Base-by-base conservation (phyloP, 2,797 vertebrate species). In the Alcedo quadribrachys region DNA sequence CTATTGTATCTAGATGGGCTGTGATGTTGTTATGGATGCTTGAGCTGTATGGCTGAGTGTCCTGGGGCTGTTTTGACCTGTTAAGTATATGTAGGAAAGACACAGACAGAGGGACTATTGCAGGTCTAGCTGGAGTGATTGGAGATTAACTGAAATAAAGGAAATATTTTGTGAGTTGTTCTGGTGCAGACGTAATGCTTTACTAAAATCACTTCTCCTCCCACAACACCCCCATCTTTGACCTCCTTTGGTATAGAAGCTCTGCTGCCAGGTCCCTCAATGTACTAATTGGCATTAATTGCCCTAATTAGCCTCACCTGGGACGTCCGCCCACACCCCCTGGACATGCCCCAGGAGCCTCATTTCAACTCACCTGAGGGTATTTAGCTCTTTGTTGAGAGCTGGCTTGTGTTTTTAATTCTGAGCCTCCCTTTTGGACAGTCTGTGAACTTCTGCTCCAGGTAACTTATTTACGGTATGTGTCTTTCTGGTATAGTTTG, bases 321-420 rank as follows among this genome's bases (percentile, higher is more conserved):
- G 24, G 24, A 48, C 17, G 35, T 78, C 22, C 8, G 58, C 12
- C 32, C 28, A 50, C 37, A 8, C 8, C 12, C 15, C 37, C 0
- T 1, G 20, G 2, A 45, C 24, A 8, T 0, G 0, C 5, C n/a
- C 15, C 54, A 45, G 28, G 27, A 75, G 20, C 19, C 25, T 7
- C 5, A 19, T 71, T 81, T 57, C 43, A 68, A 15, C 25, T 74
- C 12, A 30, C 65, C 15, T 8, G 18, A 11, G 19, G n/a, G 5
- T 8, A 14, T 40, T 65, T 40, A 18, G 3, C 15, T 9, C 20
- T 69, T 25, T 63, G 3, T 11, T 37, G 40, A 73, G 50, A 5
- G 65, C 21, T 14, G 8, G 6, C 6, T 90, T 89, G 46, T 2
- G 54, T 32, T 25, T 13, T 45, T 54, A 27, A 6, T 8, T 75